Percentiles rank a stretch among this genome's conserved stretches.
Conservation (phyloP, 2,797 vertebrate genomes). For the Cyprinodon diabolis region DNA sequence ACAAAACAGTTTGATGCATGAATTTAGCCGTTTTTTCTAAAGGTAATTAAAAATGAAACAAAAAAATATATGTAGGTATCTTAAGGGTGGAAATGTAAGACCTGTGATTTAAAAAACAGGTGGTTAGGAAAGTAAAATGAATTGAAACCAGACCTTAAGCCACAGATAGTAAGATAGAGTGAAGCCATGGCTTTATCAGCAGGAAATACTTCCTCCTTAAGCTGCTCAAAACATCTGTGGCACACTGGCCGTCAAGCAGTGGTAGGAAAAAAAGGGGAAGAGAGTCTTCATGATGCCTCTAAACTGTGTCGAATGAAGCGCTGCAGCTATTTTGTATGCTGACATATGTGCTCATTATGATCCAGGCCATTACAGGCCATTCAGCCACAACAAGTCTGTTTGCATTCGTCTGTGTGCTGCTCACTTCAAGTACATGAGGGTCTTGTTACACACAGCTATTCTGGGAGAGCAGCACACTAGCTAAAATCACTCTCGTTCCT, state of each 20-base stretch:
- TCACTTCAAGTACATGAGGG: constrained; percentile 37
- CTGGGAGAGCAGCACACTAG: constrained; percentile 51
- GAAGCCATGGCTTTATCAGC: constrained; percentile 34
- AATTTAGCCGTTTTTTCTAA: too few species aligned
- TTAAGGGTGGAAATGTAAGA: constrained; percentile 23
- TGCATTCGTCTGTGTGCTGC: constrained; percentile 31
- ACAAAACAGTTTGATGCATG: too few species aligned
- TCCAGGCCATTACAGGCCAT: background rate
- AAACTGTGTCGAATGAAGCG: constrained; percentile 10
- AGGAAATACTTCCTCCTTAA: constrained; percentile 55
- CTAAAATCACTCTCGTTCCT: constrained; percentile 26
- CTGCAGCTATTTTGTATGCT: background rate
- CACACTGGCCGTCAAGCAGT: constrained; percentile 27
- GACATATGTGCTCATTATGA: background rate
- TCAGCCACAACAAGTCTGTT: constrained; percentile 18
- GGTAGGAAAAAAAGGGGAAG: constrained; percentile 35
- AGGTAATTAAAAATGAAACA: too few species aligned
- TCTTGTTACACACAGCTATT: constrained; percentile 66
- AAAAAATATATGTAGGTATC: background rate
- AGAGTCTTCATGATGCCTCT: constrained; percentile 37
- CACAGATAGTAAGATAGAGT: constrained; percentile 21
- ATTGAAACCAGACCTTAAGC: constrained; percentile 40
- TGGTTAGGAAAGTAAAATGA: constrained; percentile 21
- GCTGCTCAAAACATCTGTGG: constrained; percentile 46
- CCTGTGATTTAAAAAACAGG: constrained; percentile 23